Evolutionary conservation across 2,113 vertebrate genomes (phyloP), one percentile per base, ranked within the genome.

Genomic region (Leiothrix lutea): DNA sequence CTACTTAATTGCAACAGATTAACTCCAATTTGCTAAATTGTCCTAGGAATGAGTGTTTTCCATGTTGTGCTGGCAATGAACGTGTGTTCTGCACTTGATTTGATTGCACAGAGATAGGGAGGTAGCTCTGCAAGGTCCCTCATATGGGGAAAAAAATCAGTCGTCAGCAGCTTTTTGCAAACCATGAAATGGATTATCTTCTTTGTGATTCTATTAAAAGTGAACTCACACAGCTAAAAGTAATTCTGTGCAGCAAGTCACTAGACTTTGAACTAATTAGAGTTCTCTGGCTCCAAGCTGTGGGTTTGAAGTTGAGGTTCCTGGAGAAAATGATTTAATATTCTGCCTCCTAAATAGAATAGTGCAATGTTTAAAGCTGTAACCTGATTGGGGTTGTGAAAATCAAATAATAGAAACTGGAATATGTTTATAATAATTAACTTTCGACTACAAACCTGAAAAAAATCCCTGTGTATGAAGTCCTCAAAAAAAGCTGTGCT

Each of bases 201-300:
- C 77, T 60, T 83, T 45, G 35, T 92, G 54, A 75, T 74, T 36
- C 36, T 81, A 35, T 92, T 95, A 87, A 71, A 94, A 92, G 95
- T 91, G 40, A 92, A 80, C 82, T 33, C 87, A 45, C 57, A 78
- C 53, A 74, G 87, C 42, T 94, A 61, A 82, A 97, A 86, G 57
- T 33, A 91, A 78, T 84, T 89, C 80, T 47, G 64, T 88, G 80
- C 91, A 62, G 33, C 31, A 58, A 81, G 44, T 60, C 2, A 0
- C 23, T 50, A 92, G 64, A 84, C 38, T 93, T 86, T 57, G 93
- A 97, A 94, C 75, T 86, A 93, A 95, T 97, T 95, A 75, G 36
- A 83, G 35, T 21, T 87, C 74, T 48, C 31, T 73, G 79, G 88
- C 88, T 90, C 67, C 72, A 80, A 94, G 94, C 88, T 92, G 67